A percentile compares a stretch with the other conserved stretches of the same genome.
These are phyloP conservation scores for Pristionchus maxplancki DNA, from an alignment of 2,888 invertebrate species.

Conservation along the genomic window DNA sequence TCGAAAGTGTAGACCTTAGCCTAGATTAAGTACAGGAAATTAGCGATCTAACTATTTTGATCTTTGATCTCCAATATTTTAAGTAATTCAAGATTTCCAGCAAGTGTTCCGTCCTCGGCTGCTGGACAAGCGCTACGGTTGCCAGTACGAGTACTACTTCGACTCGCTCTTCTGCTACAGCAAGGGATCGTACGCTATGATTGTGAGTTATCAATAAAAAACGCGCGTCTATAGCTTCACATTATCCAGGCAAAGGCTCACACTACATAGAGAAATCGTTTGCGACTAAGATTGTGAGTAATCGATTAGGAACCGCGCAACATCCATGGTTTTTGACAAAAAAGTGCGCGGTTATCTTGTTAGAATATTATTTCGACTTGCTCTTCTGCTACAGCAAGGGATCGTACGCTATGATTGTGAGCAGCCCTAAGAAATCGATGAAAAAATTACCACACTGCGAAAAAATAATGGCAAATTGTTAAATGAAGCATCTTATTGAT, in stretches of 20 bases:
- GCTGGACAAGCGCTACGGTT: conserved; percentile 48
- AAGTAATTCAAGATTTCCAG: too few relatives aligned
- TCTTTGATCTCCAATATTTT: not conserved
- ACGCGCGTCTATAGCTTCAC: too few relatives aligned
- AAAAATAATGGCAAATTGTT: too few relatives aligned
- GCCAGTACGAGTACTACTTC: conserved; percentile 51
- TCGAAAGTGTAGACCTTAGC: not conserved
- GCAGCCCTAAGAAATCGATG: too few relatives aligned
- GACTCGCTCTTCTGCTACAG: conserved; percentile 47
- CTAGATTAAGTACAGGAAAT: not conserved
- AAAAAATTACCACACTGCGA: too few relatives aligned
- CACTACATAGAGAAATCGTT: too few relatives aligned
- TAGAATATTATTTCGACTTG: conserved; percentile 51
- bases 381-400: conserved; percentile 44
- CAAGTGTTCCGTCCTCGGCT: conserved; percentile 45
- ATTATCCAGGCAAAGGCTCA: too few relatives aligned
- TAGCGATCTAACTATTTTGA: not conserved
- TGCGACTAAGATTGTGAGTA: too few relatives aligned
- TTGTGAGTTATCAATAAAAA: conserved; percentile 3
- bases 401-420: conserved; percentile 43
- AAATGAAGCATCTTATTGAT: too few relatives aligned
- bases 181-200: conserved; percentile 38
- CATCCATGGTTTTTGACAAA: too few relatives aligned
- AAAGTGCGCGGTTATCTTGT: too few relatives aligned
- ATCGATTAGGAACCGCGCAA: too few relatives aligned